Evolutionary conservation across 2,797 vertebrate species (phyloP).

Genomic region (Enteromius fasciolatus): DNA sequence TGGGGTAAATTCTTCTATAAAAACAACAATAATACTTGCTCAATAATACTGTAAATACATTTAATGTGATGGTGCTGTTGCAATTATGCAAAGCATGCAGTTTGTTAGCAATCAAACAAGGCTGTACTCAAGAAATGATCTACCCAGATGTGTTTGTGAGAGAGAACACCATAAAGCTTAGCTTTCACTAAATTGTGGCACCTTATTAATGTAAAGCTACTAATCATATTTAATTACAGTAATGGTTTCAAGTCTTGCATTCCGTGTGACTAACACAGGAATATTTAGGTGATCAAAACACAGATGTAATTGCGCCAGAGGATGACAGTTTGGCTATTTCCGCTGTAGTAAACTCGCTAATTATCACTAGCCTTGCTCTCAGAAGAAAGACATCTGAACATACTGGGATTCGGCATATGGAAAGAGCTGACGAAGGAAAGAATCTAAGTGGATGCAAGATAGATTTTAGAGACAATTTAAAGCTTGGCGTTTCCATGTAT

Average conservation of each 20-base stretch:
- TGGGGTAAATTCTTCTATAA: neutral
- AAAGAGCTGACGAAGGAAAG: neutral
- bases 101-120: conserved; percentile 10
- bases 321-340: conserved; percentile 29
- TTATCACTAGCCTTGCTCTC: conserved; percentile 13
- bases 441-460: conserved; percentile 21
- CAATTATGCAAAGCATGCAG: neutral
- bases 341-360: conserved; percentile 7
- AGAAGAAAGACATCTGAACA: neutral
- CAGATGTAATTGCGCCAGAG: conserved; percentile 19
- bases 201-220: conserved; percentile 10
- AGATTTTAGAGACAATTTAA: neutral
- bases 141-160: conserved; percentile 7
- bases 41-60: neutral
- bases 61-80: neutral
- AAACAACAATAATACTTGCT: neutral
- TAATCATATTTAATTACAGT: conserved; percentile 23
- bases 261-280: conserved; percentile 18
- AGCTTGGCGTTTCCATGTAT: conserved; percentile 19
- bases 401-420: conserved; percentile 30
- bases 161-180: conserved; percentile 9
- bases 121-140: neutral
- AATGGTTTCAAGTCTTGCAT: conserved; percentile 14
- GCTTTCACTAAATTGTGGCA: neutral
- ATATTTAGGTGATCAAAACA: conserved; percentile 21